Conservation (phyloP, 2,888 invertebrate species). For the Sesia apiformis region DNA sequence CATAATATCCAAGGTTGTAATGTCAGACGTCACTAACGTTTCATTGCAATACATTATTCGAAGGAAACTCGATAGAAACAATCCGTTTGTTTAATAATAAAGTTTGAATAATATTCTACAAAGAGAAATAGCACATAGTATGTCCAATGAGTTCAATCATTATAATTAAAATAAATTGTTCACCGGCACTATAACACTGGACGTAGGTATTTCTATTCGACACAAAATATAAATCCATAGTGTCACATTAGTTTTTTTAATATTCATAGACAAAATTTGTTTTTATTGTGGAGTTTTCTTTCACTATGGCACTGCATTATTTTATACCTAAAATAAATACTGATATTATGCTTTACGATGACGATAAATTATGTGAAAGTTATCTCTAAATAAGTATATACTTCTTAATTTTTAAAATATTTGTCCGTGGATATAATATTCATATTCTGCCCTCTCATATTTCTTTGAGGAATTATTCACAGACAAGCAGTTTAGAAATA, state of each 20-base stretch:
- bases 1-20: slow-evolving; percentile 71
- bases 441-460: no score
- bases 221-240: background rate
- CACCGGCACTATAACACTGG: background rate
- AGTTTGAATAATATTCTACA: background rate
- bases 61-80: slow-evolving; percentile 28
- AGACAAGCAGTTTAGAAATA: no score
- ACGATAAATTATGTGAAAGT: no score
- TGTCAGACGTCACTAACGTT: slow-evolving; percentile 68
- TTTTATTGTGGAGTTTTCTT: no score
- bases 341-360: no score
- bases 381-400: no score
- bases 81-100: background rate
- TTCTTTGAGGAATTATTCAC: no score
- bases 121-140: background rate
- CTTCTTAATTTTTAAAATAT: no score
- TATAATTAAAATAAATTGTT: background rate
- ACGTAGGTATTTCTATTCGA: background rate
- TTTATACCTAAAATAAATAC: no score
- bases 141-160: background rate
- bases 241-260: background rate
- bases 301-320: no score
- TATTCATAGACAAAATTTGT: background rate
- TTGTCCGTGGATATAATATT: no score
- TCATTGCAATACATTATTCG: slow-evolving; percentile 68